These are phyloP conservation scores for Thomomys bottae DNA, from an alignment of 2,113 vertebrate genomes.

Conservation along the genomic window DNA sequence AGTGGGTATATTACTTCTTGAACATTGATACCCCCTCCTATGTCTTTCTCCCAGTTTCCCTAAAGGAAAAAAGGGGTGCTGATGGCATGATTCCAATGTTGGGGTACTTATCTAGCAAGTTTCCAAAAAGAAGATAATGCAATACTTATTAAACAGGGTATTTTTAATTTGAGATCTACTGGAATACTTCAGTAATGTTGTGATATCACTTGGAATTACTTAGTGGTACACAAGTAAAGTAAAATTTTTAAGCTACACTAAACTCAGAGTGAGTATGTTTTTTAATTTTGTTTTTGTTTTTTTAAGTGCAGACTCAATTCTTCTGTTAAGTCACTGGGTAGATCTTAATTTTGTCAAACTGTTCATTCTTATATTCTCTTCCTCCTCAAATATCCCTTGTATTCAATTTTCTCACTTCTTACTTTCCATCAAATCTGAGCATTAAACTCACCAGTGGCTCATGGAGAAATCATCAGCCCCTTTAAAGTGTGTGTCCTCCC, in stretches of 20 bases:
- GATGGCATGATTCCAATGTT: no score
- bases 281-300: conserved; percentile 25
- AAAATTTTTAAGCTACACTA: conserved; percentile 21
- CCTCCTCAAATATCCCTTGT: not conserved
- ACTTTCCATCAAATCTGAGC: not conserved
- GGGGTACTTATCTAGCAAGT: not conserved
- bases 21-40: no score
- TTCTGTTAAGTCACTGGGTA: conserved; percentile 44
- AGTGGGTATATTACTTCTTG: no score
- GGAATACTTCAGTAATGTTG: conserved; percentile 46
- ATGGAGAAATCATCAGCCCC: not conserved
- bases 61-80: no score
- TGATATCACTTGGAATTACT: not conserved
- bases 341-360: conserved; percentile 19
- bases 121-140: not conserved
- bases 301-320: conserved; percentile 60
- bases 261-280: not conserved
- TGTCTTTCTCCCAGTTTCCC: no score
- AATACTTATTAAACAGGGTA: not conserved
- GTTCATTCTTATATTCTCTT: conserved; percentile 27
- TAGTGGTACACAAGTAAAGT: conserved; percentile 8
- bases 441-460: not conserved
- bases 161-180: not conserved
- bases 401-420: not conserved
- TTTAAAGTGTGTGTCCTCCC: not conserved